Percentiles rank a stretch among this genome's conserved stretches.
Evolutionary conservation across 2,113 vertebrate genomes (phyloP).

Genomic region (Aix galericulata): DNA sequence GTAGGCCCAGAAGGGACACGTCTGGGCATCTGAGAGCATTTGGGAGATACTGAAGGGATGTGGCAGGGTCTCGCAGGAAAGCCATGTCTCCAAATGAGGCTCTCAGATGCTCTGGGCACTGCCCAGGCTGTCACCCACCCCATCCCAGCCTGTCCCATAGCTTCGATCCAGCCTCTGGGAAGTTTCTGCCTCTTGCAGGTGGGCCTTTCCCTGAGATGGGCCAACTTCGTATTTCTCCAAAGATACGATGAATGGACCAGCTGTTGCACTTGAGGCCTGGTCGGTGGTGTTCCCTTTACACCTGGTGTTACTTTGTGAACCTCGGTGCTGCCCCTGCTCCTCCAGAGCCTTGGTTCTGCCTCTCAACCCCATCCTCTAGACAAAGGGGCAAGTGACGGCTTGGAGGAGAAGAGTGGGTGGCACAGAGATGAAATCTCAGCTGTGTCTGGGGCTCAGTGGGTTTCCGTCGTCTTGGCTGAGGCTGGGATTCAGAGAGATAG

Average conservation of each 20-base stretch:
- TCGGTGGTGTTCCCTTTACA: background rate
- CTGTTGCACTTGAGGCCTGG: accelerated
- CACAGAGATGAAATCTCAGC: slow-evolving; percentile 71
- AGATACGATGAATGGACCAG: background rate
- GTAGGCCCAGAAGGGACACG: background rate
- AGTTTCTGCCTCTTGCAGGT: background rate
- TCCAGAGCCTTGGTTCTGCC: background rate
- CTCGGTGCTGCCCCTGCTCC: background rate
- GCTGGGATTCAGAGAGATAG: slow-evolving; percentile 65
- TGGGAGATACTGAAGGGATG: background rate
- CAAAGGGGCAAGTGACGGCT: background rate
- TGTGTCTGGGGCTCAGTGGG: slow-evolving; percentile 52
- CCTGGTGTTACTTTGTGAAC: background rate
- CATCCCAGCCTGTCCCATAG: background rate
- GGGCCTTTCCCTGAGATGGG: background rate
- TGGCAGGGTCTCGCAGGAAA: background rate
- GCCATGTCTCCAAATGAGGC: background rate
- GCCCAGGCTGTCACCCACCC: accelerated
- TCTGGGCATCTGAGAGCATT: background rate
- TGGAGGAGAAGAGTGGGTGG: slow-evolving; percentile 55
- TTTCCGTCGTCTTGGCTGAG: slow-evolving; percentile 64
- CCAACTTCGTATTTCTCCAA: background rate
- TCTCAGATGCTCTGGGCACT: background rate
- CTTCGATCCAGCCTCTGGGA: background rate
- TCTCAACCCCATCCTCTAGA: background rate